Conservation (phyloP, 2,888 invertebrate genomes). For the Chironomus tentans region DNA sequence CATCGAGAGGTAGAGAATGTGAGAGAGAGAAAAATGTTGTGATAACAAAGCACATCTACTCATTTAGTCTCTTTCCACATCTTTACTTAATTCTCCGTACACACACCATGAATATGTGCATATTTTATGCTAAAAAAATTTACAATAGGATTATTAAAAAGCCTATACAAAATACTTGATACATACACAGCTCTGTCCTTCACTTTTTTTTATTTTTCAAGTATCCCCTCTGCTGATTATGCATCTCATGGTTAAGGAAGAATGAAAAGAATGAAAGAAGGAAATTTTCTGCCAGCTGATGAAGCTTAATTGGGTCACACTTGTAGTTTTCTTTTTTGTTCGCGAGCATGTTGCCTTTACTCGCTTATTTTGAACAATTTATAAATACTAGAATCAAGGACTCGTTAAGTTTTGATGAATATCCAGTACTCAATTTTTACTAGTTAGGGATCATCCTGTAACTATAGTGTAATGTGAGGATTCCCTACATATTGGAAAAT, state of each 20-base stretch:
- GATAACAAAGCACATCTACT: not conserved
- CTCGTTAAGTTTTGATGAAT: too few species aligned
- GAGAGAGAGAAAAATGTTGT: not conserved
- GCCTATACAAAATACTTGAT: not conserved
- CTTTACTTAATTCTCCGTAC: too few species aligned
- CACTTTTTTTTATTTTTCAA: not conserved
- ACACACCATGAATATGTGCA: too few species aligned
- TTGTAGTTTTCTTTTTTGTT: not conserved
- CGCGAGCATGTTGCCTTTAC: not conserved
- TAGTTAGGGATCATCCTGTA: too few species aligned
- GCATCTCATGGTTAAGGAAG: not conserved
- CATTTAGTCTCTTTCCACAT: not conserved
- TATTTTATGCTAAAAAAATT: too few species aligned
- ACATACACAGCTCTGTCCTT: not conserved
- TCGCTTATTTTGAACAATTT: not conserved
- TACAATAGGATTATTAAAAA: not conserved
- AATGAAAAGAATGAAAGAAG: too few species aligned
- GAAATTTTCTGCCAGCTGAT: not conserved
- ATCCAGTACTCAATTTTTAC: too few species aligned
- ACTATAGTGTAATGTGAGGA: too few species aligned
- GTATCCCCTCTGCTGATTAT: not conserved
- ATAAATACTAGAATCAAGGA: not conserved
- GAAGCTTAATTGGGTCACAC: conserved; percentile 20
- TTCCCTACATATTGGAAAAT: too few species aligned
- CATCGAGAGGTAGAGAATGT: not conserved